Evolutionary conservation across 2,113 vertebrate genomes (phyloP), one percentile per base, ranked within the genome.

Genomic region (Barbus barbus): DNA sequence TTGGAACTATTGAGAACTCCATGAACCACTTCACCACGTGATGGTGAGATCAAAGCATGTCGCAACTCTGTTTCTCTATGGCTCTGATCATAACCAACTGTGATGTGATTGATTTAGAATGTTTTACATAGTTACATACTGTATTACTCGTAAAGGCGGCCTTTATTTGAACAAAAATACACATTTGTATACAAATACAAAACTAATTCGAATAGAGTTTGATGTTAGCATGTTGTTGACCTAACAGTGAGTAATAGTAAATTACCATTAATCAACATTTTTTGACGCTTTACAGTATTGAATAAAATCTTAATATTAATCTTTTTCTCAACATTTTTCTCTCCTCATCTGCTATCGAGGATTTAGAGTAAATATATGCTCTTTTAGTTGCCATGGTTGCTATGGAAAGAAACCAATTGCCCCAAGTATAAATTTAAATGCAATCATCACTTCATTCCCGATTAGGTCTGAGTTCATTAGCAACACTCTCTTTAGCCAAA

Each of bases 341-440:
- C 36, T 44, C 20, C 36, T 72, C 4, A 14, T 72, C 13, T 72
- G 36, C 36, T 4, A 72, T 72, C 11, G 14, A 69, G n/a, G 38
- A 44, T 72, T 72, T 44, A n/a, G 13, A 72, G n/a, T 24, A 60
- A 56, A 53, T 31, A 48, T 53, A 36, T 78, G 24, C 36, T 26
- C 28, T 75, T 38, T 69, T n/a, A 48, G 61, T 9, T 20, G n/a
- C 14, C 36, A 53, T 65, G 56, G 53, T 65, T 46, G 6, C 71
- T 24, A 63, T 63, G 60, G 60, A 41, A 73, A 77, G 83, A 81
- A 78, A 67, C 51, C 6, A n/a, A 83, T 44, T 51, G 48, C 48
- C 28, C 38, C 33, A 31, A 13, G 56, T 56, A 44, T 77, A 77
- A 78, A 72, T 53, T n/a, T 75, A 56, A 56, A 77, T 77, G 48